A percentile compares a stretch with the other conserved stretches of the same genome.
These are phyloP conservation scores for Gila orcuttii DNA, from an alignment of 2,113 vertebrate genomes.

Conservation along the genomic window DNA sequence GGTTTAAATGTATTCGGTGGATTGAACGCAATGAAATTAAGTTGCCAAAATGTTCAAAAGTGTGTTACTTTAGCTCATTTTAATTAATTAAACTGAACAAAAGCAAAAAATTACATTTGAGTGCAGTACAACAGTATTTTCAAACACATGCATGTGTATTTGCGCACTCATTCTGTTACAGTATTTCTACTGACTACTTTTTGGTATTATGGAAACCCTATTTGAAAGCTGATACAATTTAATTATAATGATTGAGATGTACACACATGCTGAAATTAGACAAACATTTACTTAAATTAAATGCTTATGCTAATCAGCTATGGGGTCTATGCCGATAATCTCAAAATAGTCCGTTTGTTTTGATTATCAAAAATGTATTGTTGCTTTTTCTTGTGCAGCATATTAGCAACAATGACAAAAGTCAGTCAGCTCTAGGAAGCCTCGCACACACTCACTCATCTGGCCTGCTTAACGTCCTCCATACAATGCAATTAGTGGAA, in stretches of 20 bases:
- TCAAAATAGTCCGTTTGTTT: not conserved
- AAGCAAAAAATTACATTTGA: too few relatives aligned
- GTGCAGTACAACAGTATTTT: too few relatives aligned
- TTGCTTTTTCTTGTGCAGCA: not conserved
- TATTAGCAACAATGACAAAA: not conserved
- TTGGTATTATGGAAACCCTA: not conserved
- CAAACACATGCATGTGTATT: too few relatives aligned
- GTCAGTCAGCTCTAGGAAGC: not conserved
- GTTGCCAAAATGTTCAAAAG: too few relatives aligned
- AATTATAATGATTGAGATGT: not conserved
- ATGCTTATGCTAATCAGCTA: not conserved
- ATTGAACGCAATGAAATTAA: too few relatives aligned
- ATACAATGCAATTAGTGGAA: constrained; percentile 43
- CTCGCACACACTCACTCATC: not conserved
- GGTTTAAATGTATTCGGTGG: too few relatives aligned
- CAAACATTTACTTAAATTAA: not conserved
- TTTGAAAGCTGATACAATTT: not conserved
- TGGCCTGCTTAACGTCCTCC: constrained; percentile 22
- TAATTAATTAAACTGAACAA: too few relatives aligned
- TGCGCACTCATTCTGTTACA: not conserved
- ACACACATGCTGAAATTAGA: not conserved
- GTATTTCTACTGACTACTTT: not conserved
- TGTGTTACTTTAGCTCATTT: too few relatives aligned
- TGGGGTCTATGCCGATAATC: not conserved
- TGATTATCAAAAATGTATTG: not conserved